Percentiles rank a stretch among this genome's conserved stretches.
Conservation (phyloP, 2,888 invertebrate species). For the Galeruca laticollis region DNA sequence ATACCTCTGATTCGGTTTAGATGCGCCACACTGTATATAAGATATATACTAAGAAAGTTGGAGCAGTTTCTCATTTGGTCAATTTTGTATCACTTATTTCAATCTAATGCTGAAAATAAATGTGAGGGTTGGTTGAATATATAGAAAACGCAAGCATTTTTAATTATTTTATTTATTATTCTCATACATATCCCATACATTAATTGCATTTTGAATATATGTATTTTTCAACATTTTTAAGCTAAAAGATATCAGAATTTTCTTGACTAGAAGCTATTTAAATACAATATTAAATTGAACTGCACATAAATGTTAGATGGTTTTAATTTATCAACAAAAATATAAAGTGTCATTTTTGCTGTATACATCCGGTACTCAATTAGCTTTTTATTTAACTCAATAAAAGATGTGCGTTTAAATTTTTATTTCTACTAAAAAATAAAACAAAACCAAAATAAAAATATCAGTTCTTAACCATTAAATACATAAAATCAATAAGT, state of each 20-base stretch:
- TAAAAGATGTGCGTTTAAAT: conserved; percentile 53
- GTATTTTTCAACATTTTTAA: conserved; percentile 65
- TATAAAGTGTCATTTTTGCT: conserved; percentile 56
- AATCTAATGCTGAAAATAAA: no score
- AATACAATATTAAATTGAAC: conserved; percentile 58
- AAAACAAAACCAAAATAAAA: conserved; percentile 11
- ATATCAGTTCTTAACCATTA: not conserved
- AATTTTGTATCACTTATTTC: no score
- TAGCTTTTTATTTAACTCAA: conserved; percentile 45
- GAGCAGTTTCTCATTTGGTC: no score
- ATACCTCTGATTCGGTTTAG: no score
- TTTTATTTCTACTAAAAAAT: conserved; percentile 29
- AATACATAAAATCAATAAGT: no score
- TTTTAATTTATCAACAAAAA: conserved; percentile 57
- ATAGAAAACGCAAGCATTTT: conserved; percentile 23
- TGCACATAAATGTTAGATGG: conserved; percentile 60
- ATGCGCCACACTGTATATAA: no score
- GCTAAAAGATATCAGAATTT: conserved; percentile 64
- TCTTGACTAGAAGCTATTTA: conserved; percentile 62
- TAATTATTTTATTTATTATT: conserved; percentile 60
- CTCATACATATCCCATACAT: conserved; percentile 70
- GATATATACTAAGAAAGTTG: no score
- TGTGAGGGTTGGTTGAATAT: not conserved
- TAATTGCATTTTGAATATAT: conserved; percentile 67
- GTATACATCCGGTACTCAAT: conserved; percentile 53